A percentile compares a stretch with the other conserved stretches of the same genome.
Conservation (phyloP, 2,888 invertebrate species). For the Elegia similella region DNA sequence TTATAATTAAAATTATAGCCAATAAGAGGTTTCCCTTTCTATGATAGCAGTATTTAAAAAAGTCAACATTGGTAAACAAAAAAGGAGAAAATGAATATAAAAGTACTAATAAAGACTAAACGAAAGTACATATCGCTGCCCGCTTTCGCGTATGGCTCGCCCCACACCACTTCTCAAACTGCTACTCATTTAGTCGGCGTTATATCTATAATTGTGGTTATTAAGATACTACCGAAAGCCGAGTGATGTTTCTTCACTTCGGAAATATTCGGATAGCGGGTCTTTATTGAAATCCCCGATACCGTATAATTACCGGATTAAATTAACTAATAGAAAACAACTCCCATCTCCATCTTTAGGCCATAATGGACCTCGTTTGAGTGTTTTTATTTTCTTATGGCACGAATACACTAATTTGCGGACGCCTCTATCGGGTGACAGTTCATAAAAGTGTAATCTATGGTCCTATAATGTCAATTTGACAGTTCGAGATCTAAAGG, state of each 20-base stretch:
- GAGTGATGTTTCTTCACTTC: constrained; percentile 41
- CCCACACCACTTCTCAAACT: constrained; percentile 15
- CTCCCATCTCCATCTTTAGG: background rate
- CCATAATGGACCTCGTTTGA: constrained; percentile 4
- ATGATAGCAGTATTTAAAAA: no score
- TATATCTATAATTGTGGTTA: constrained; percentile 56
- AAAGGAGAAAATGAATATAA: no score
- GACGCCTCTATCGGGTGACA: background rate
- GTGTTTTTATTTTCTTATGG: constrained; percentile 11
- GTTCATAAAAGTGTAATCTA: background rate
- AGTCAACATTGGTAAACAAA: no score
- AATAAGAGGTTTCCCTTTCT: no score
- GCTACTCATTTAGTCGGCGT: constrained; percentile 31
- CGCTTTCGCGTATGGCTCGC: constrained; percentile 20
- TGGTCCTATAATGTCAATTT: background rate
- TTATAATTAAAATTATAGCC: no score
- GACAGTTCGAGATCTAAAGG: background rate
- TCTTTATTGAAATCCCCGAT: constrained; percentile 19
- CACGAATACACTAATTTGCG: background rate
- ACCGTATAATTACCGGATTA: constrained; percentile 29
- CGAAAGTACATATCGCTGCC: background rate
- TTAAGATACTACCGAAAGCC: constrained; percentile 48
- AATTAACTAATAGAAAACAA: constrained; percentile 22
- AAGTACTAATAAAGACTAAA: no score
- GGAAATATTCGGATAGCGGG: constrained; percentile 21